Evolutionary conservation across 2,113 vertebrate species (phyloP).

Genomic region (Tetrax tetrax): DNA sequence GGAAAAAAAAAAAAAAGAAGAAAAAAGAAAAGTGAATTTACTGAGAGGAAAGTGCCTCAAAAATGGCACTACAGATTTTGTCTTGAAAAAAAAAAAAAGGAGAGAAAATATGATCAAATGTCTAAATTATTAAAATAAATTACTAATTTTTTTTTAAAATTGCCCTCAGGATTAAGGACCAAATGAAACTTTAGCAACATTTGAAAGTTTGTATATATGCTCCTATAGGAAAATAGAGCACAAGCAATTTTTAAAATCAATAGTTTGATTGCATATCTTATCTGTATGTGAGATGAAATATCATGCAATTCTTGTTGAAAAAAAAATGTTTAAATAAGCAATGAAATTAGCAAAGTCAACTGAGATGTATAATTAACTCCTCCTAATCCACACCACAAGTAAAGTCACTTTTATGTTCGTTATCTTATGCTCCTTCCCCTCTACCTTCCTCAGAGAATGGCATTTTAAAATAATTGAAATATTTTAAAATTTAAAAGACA

Average conservation of each 20-base stretch:
- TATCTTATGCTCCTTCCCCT: background rate
- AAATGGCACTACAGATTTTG: background rate
- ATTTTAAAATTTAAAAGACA: background rate
- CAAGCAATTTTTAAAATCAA: background rate
- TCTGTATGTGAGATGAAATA: background rate
- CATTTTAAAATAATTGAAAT: background rate
- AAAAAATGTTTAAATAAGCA: background rate
- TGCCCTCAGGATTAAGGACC: background rate
- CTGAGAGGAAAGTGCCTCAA: background rate
- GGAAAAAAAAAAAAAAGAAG: no score
- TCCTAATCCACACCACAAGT: background rate
- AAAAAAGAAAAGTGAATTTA: background rate
- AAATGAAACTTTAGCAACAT: background rate
- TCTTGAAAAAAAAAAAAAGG: background rate
- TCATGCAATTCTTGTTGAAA: background rate
- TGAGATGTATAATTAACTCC: background rate
- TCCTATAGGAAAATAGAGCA: background rate
- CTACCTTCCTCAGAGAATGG: background rate
- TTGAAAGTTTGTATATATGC: background rate
- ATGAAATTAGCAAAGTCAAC: background rate
- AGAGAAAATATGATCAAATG: no score
- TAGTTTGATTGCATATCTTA: background rate
- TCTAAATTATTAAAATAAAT: background rate
- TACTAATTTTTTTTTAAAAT: background rate
- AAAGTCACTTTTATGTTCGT: background rate